Percentiles rank a stretch among this genome's conserved stretches.
Conservation (phyloP, 2,888 invertebrate genomes). For the Erebia ligea region DNA sequence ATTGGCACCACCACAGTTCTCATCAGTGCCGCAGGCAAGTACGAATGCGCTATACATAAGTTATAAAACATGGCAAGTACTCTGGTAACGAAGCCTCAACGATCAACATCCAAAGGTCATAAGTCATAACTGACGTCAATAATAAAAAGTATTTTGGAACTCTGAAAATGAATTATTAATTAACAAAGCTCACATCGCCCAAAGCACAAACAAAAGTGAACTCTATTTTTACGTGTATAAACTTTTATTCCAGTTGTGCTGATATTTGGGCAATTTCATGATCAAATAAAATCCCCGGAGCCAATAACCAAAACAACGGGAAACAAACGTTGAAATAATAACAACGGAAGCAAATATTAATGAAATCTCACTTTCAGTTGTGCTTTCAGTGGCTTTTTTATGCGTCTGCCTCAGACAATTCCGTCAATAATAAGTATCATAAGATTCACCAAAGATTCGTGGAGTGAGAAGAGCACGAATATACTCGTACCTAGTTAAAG, state of each 20-base stretch:
- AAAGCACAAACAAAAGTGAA: slow-evolving; percentile 5
- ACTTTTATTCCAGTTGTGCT: neutral
- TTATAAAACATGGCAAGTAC: too few relatives aligned
- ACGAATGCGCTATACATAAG: too few relatives aligned
- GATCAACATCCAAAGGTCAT: slow-evolving; percentile 28
- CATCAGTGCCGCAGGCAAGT: too few relatives aligned
- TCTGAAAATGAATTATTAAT: slow-evolving; percentile 37
- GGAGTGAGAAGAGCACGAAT: too few relatives aligned
- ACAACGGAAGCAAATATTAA: slow-evolving; percentile 26
- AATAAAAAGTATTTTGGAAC: slow-evolving; percentile 27
- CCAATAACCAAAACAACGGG: slow-evolving; percentile 34
- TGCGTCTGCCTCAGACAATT: neutral
- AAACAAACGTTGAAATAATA: slow-evolving; percentile 28
- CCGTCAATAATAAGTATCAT: too few relatives aligned
- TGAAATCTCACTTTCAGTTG: neutral
- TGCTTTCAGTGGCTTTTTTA: neutral
- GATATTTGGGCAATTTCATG: slow-evolving; percentile 23
- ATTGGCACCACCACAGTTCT: too few relatives aligned
- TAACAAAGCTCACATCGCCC: slow-evolving; percentile 24
- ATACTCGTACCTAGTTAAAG: too few relatives aligned
- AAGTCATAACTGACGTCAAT: slow-evolving; percentile 30
- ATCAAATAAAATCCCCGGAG: slow-evolving; percentile 34
- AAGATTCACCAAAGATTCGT: too few relatives aligned
- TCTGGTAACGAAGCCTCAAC: slow-evolving; percentile 12
- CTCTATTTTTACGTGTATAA: neutral